Evolutionary conservation across 2,797 vertebrate genomes (phyloP), one percentile per base, ranked within the genome.

Genomic region (Forpus xanthops): DNA sequence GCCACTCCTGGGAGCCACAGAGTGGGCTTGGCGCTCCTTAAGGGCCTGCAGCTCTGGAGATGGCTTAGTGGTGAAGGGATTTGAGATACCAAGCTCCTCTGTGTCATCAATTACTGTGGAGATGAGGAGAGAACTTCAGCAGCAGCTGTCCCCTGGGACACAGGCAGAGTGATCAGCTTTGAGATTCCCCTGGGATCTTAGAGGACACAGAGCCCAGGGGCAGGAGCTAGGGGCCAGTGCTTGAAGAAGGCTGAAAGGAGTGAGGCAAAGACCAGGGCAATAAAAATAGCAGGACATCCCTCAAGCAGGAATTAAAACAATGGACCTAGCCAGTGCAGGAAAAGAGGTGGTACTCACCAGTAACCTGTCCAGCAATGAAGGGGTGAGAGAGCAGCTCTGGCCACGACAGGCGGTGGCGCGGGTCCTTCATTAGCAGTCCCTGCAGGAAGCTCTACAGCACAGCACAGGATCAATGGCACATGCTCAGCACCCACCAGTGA

Each of bases 341-440:
- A 79, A 93, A 61, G 20, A 53, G 18, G 5, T 47, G 47, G 28
- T 53, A 96, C 97, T 98, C 86, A 99, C 99, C 98, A 84, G 98
- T 97, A 97, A 99, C 98, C 71, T 30, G 97, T 77, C 99, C 99
- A 83, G 98, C 98, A 96, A 99, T 98, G 97, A 99, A 99, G 21
- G 99, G 99, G 86, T 99, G 99, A 95, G 98, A 97, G 55, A 99
- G 97, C 62, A 99, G 98, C 65, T 98, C 98, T 15, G 99, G 99
- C 99, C 99, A 99, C 0, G 99, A 98, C 76, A 99, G 96, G 28
- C 99, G 98, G 94, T 98, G 98, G 81, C 93, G 94, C 5, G 99
- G 98, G 79, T 99, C 98, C 98, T 99, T 99, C 90, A 98, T 99
- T 73, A 99, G 97, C 73, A 99, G 98, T 60, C 99, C 99, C 95